These are phyloP conservation scores for Hypolimnas misippus DNA, from an alignment of 2,888 invertebrate genomes.

Conservation along the genomic window DNA sequence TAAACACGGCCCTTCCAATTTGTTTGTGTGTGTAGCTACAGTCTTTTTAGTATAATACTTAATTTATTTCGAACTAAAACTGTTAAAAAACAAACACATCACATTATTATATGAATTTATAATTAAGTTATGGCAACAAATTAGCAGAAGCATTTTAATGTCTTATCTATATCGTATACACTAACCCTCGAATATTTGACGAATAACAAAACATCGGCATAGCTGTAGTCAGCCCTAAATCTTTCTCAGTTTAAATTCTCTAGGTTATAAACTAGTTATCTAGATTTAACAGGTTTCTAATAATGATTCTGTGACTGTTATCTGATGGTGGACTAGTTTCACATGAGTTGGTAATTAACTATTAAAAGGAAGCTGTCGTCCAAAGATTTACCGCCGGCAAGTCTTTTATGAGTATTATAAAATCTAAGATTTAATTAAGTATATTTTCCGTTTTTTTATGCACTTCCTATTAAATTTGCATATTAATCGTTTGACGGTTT, in stretches of 20 bases:
- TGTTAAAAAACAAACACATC: neutral
- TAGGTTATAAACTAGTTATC: neutral
- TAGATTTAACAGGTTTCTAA: constrained; percentile 12
- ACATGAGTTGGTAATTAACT: constrained; percentile 7
- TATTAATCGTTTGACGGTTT: neutral
- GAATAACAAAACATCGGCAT: too few species aligned
- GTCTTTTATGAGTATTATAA: neutral
- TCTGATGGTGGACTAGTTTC: constrained; percentile 14
- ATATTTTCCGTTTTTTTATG: constrained; percentile 2
- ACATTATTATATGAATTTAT: neutral
- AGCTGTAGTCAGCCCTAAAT: neutral
- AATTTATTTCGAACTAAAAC: neutral
- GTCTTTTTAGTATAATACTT: neutral
- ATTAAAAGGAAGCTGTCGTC: constrained; percentile 16
- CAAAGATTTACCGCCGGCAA: neutral
- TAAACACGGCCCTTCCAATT: constrained; percentile 52
- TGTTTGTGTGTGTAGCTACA: constrained; percentile 45
- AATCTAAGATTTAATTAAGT: constrained; percentile 6
- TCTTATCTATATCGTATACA: too few species aligned
- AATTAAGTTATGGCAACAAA: too few species aligned
- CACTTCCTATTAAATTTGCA: constrained; percentile 4
- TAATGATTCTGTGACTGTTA: neutral
- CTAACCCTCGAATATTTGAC: too few species aligned
- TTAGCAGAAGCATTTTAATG: too few species aligned
- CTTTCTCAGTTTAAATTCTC: neutral